Base-by-base conservation (phyloP, 2,113 vertebrate species). In the Elephantulus edwardii region DNA sequence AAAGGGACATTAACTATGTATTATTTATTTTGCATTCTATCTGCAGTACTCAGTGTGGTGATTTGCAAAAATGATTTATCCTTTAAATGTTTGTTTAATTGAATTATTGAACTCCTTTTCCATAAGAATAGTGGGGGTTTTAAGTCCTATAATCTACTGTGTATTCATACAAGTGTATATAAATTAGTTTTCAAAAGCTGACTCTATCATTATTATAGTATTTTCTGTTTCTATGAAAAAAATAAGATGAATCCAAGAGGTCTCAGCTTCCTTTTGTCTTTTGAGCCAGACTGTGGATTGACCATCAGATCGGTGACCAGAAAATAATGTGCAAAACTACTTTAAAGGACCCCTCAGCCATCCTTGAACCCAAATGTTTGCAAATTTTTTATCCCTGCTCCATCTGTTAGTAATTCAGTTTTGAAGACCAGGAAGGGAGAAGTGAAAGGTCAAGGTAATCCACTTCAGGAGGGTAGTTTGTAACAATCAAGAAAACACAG, bases 401-500 rank as follows among this genome's bases (percentile, higher is more conserved):
- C 85, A 88, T 92, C 93, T 93, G 92, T 60, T 95, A 95, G 89
- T 83, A 85, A 95, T 92, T 95, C 78, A 17, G 0, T 44, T 85
- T 89, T 19, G 26, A 91, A 90, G 87, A 71, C 46, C 64, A 94
- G 95, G 94, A 95, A 95, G 89, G 81, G 9, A 40, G 89, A 94
- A 95, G 94, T 80, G 70, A 95, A 95, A 92, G 94, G 92, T 93
- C 71, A 87, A 90, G 66, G 80, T 42, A 91, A 35, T 30, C 30
- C 33, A 33, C 68, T 88, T 74, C 87, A 58, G 44, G 20, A 24
- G 24, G 30, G 71, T 83, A 62, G 92, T 94, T 93, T 94, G 89
- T 93, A 89, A 75, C 79, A 94, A 91, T 95, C 96, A 96, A 76
- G 54, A 87, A 87, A 89, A 68, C 79, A 80, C n/a, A 84, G 74